Conservation (phyloP, 2,888 invertebrate species). For the Metallyticus violacea region DNA sequence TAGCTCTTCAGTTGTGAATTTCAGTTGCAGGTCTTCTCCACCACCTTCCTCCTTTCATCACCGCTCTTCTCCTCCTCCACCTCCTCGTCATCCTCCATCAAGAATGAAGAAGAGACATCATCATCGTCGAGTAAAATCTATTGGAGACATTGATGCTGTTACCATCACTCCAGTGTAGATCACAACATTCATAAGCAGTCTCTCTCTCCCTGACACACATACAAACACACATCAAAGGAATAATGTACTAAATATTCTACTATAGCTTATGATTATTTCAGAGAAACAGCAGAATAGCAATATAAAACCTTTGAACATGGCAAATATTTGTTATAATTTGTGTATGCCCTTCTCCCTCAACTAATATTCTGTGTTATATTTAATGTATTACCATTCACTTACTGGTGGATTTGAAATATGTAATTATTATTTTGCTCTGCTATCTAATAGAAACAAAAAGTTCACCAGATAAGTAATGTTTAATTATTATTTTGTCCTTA, state of each 20-base stretch:
- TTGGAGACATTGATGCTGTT: slow-evolving; percentile 68
- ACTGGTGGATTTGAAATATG: neutral
- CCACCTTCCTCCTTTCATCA: slow-evolving; percentile 40
- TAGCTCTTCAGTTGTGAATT: slow-evolving; percentile 33
- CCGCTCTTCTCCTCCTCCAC: slow-evolving; percentile 36
- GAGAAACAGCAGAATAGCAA: neutral
- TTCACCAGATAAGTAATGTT: neutral
- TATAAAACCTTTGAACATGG: neutral
- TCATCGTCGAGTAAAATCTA: slow-evolving; percentile 64
- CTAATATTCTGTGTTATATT: neutral
- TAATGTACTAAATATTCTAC: neutral
- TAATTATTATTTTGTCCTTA: neutral
- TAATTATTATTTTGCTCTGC: neutral
- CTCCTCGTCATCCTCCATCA: slow-evolving; percentile 49
- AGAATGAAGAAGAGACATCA: slow-evolving; percentile 55
- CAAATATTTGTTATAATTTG: neutral
- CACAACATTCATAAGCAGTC: neutral
- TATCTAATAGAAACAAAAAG: neutral
- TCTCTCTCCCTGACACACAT: neutral
- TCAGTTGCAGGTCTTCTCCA: slow-evolving; percentile 44
- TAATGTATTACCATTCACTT: neutral
- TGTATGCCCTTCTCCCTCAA: neutral
- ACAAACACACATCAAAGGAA: neutral
- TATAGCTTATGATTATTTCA: neutral
- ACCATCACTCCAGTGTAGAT: slow-evolving; percentile 47